Evolutionary conservation across 1,140 invertebrate genomes (phyloP), one percentile per base, ranked within the genome.

Genomic region (Bemisia tabaci): DNA sequence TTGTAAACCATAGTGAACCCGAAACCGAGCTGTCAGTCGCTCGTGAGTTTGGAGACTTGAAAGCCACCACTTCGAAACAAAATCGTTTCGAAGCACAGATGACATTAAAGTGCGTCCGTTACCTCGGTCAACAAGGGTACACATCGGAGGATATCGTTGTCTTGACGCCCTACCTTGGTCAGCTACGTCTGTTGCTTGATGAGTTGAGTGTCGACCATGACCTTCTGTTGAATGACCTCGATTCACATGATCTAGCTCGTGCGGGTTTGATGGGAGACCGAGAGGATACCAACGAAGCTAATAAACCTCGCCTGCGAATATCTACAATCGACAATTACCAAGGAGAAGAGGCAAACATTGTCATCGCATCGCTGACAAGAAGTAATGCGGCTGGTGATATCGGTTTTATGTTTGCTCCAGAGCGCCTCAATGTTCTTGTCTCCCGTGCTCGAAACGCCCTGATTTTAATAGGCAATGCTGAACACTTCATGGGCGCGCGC

Each of bases 301-400:
- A n/a, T n/a, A n/a, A n/a, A n/a, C n/a, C n/a, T n/a, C n/a, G n/a
- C n/a, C n/a, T 85, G 2, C 77, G 80, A 63, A 82, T 92, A 23
- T 82, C 83, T 48, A 82, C 84, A n/a, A 83, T 93, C 1, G 92
- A 94, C 75, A 91, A 89, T 74, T 93, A 83, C 73, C 91, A 93
- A 80, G 92, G 92, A 0, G 87, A 94, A 75, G 92, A 95, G 76
- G 88, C 85, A 58, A 85, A 91, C 69, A 91, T 94, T 27, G 86
- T 94, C 66, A 72, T 94, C 1, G 73, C 94, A 11, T 94, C 92
- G 0, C 76, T 94, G 1, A 91, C 94, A 0, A 79, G 92, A 68
- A 91, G 86, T 74, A 88, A 89, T 72, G 68, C 74, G 2, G 77
- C 84, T 1, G 79, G 80, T 21, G 82, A 80, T 33, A 86, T 92